A percentile compares a stretch with the other conserved stretches of the same genome.
These are phyloP conservation scores for Lasaia peninsularis DNA, from an alignment of 1,140 invertebrate genomes.

Conservation along the genomic window DNA sequence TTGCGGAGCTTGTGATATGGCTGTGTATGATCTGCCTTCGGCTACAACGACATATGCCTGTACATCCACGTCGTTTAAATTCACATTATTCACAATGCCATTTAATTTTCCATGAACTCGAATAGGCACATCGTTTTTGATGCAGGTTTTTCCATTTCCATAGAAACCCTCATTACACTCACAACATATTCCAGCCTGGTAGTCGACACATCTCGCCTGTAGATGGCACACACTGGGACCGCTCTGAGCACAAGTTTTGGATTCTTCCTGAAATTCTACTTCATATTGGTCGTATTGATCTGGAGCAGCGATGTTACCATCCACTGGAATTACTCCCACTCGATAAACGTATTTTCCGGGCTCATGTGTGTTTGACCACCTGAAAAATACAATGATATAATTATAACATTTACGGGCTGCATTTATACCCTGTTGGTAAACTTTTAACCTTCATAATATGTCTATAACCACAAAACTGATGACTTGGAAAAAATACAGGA, in stretches of 20 bases:
- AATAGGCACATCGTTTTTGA: constrained; percentile 88
- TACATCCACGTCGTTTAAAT: constrained; percentile 87
- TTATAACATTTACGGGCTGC: too few relatives aligned
- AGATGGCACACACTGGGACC: constrained; percentile 86
- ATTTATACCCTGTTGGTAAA: too few relatives aligned
- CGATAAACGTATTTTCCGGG: constrained; percentile 91
- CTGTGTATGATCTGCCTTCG: constrained; percentile 94
- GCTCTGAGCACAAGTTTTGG: constrained; percentile 77
- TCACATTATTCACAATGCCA: constrained; percentile 87
- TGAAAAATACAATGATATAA: constrained; percentile 56
- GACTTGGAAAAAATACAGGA: too few relatives aligned
- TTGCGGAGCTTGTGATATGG: constrained; percentile 87
- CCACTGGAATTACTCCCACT: constrained; percentile 82
- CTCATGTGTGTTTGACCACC: constrained; percentile 89
- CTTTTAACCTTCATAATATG: too few relatives aligned
- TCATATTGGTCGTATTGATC: constrained; percentile 77
- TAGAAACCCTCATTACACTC: constrained; percentile 88
- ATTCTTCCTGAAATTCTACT: constrained; percentile 59
- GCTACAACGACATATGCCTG: constrained; percentile 94
- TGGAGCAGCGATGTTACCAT: constrained; percentile 82
- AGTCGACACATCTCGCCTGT: constrained; percentile 90
- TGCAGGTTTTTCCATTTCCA: constrained; percentile 94
- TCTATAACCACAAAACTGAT: too few relatives aligned
- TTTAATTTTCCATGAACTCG: constrained; percentile 91
- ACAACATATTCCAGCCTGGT: constrained; percentile 92